phyloP scores from a whole-genome alignment of 1,140 invertebrate species.

The Acromyrmex echinatior region DNA sequence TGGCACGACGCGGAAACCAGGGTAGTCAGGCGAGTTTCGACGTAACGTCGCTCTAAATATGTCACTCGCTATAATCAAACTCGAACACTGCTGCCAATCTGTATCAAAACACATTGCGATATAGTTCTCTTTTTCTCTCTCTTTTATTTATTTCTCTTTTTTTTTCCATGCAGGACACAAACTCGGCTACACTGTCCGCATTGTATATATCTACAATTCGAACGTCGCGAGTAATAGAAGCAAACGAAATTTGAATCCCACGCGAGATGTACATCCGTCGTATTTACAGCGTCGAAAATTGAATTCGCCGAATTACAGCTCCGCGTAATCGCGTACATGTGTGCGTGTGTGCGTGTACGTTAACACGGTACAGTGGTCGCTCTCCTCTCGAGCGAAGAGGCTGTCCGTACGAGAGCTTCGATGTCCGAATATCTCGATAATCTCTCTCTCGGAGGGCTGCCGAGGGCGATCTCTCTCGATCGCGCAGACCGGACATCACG shows the following conservation, averaged over 20 bases:
- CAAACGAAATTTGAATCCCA: background rate
- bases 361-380: background rate
- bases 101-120: background rate
- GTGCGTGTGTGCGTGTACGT: background rate
- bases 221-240: conserved; percentile 26
- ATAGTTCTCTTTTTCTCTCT: background rate
- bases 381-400: conserved; percentile 59
- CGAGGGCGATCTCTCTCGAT: conserved; percentile 18
- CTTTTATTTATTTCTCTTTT: background rate
- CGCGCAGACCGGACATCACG: conserved; percentile 37
- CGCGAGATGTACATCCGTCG: background rate
- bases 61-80: conserved; percentile 36
- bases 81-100: background rate
- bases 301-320: conserved; percentile 24
- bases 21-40: conserved; percentile 3
- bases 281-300: conserved; percentile 30
- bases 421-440: conserved; percentile 56
- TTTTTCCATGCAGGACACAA: background rate
- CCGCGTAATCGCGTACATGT: background rate
- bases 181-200: background rate
- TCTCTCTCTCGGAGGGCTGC: background rate
- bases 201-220: background rate
- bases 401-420: conserved; percentile 39
- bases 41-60: conserved; percentile 1
- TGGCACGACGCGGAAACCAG: background rate